These are phyloP conservation scores for Polypterus senegalus DNA, from an alignment of 2,113 vertebrate genomes.

Conservation along the genomic window DNA sequence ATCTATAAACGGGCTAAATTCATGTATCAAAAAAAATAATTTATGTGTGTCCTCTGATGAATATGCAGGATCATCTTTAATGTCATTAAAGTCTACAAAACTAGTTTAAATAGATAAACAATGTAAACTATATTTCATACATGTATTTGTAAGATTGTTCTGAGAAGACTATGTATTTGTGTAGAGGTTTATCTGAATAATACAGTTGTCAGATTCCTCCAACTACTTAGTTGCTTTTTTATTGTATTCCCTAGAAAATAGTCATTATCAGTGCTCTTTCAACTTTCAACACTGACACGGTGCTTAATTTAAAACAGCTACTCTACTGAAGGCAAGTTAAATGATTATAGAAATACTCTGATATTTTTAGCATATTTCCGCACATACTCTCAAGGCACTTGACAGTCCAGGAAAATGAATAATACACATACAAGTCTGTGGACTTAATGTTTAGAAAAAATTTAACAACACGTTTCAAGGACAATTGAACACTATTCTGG, in stretches of 20 bases:
- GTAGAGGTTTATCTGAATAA: conserved; percentile 21
- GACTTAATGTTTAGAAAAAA: conserved; percentile 10
- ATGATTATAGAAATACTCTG: conserved; percentile 12
- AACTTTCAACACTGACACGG: conserved; percentile 25
- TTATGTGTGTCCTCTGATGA: too few relatives aligned
- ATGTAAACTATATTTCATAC: too few relatives aligned
- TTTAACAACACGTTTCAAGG: conserved; percentile 29
- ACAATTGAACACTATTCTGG: conserved; percentile 34
- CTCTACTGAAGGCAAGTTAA: conserved; percentile 6
- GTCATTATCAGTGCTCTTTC: conserved; percentile 26
- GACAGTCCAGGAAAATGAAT: conserved; percentile 26
- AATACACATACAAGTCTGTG: conserved; percentile 20
- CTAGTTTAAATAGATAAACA: too few relatives aligned
- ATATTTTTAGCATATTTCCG: conserved; percentile 22
- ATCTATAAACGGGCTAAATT: too few relatives aligned
- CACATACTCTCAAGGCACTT: conserved; percentile 18
- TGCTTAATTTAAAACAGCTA: conserved; percentile 25
- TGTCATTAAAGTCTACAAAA: too few relatives aligned
- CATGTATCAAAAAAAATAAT: too few relatives aligned
- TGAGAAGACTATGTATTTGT: conserved; percentile 14
- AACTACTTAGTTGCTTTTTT: not conserved
- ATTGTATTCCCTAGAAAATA: conserved; percentile 6
- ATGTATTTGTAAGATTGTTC: too few relatives aligned
- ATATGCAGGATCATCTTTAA: too few relatives aligned
- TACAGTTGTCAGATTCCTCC: conserved; percentile 28